Conservation (phyloP, 2,888 invertebrate species). For the Ophioninae sp. region DNA sequence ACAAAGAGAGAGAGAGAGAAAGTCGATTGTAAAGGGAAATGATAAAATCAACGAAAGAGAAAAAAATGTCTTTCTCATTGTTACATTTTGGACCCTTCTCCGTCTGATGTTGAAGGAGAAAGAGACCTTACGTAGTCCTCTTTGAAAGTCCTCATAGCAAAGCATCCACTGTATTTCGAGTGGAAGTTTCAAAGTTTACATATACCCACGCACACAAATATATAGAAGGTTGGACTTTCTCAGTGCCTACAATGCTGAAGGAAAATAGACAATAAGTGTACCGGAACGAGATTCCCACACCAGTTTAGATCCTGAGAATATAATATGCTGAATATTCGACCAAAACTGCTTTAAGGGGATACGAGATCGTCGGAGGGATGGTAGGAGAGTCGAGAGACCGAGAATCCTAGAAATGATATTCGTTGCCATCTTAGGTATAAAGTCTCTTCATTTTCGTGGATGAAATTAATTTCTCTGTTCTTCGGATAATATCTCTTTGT, state of each 20-base stretch:
- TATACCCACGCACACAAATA: too few relatives aligned
- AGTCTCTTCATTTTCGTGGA: slow-evolving; percentile 37
- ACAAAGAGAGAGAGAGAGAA: neutral
- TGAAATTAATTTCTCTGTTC: slow-evolving; percentile 27
- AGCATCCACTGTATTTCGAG: slow-evolving; percentile 36
- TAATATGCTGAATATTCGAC: slow-evolving; percentile 34
- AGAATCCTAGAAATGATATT: slow-evolving; percentile 17
- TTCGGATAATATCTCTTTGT: neutral
- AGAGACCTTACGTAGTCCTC: slow-evolving; percentile 40
- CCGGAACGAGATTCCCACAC: slow-evolving; percentile 1
- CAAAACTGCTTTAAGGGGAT: slow-evolving; percentile 16
- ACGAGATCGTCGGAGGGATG: neutral
- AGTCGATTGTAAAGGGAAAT: slow-evolving; percentile 1
- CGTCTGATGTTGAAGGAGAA: slow-evolving; percentile 1
- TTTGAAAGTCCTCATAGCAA: slow-evolving; percentile 35
- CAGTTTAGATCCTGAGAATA: slow-evolving; percentile 15
- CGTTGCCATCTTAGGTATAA: slow-evolving; percentile 21
- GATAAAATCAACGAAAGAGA: neutral
- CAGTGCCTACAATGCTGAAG: slow-evolving; percentile 31
- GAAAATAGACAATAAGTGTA: slow-evolving; percentile 44
- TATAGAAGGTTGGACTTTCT: slow-evolving; percentile 21
- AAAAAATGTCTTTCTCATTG: slow-evolving; percentile 30
- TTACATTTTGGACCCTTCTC: slow-evolving; percentile 37
- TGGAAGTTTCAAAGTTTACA: slow-evolving; percentile 11
- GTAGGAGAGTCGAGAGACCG: neutral